These are phyloP conservation scores for Blastomussa wellsi DNA, from an alignment of 92 coral and sea anemone species.

Conservation along the genomic window DNA sequence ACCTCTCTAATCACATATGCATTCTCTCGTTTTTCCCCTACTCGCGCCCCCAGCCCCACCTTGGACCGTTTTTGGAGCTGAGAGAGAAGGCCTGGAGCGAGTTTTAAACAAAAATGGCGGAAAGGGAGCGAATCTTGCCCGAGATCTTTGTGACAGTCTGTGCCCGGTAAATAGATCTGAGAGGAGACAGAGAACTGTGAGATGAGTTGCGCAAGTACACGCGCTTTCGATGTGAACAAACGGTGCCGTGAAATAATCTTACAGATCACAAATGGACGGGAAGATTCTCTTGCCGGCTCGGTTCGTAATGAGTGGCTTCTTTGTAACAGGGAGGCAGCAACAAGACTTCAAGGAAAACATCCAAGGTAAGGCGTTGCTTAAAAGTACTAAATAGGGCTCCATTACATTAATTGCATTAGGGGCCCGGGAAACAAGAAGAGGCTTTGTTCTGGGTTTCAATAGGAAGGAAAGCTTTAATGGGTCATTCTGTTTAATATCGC, in stretches of 20 bases:
- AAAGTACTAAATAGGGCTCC: no score
- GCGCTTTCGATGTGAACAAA: slow-evolving; percentile 19
- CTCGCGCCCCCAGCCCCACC: no score
- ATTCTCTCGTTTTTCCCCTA: no score
- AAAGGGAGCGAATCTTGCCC: neutral
- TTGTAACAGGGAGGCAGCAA: slow-evolving; percentile 55
- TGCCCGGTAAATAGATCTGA: neutral
- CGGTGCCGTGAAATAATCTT: slow-evolving; percentile 40
- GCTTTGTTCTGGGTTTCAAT: no score
- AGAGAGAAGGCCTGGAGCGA: slow-evolving; percentile 7
- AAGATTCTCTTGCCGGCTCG: neutral
- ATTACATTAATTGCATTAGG: no score
- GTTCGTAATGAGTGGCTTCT: slow-evolving; percentile 63
- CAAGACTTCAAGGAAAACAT: slow-evolving; percentile 73
- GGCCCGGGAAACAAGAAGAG: no score
- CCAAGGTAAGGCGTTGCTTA: slow-evolving; percentile 69
- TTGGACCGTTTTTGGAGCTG: no score
- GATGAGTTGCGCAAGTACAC: slow-evolving; percentile 9
- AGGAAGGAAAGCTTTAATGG: no score
- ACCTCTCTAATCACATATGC: no score
- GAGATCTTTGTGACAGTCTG: neutral
- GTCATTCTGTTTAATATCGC: no score
- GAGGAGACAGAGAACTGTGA: neutral
- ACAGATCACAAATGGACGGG: neutral
- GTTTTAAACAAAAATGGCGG: neutral